Conservation (phyloP, 35 echinoderm and acorn worm genomes). For the Ophioderma brevispina region DNA sequence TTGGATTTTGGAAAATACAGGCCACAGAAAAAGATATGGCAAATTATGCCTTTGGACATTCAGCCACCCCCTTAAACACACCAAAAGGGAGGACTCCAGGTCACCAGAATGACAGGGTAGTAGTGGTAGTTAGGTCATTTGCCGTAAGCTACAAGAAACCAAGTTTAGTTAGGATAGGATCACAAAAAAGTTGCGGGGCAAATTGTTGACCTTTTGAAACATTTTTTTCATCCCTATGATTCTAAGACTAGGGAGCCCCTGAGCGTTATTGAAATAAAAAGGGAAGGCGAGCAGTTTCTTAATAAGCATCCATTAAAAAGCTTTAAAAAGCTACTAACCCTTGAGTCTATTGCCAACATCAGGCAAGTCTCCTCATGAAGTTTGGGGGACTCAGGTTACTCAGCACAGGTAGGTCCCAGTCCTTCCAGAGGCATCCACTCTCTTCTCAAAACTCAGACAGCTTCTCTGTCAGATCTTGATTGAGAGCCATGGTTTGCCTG, state of each 20-base stretch:
- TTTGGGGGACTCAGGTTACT: slow-evolving; percentile 42
- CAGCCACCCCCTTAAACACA: too few relatives aligned
- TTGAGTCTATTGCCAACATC: slow-evolving; percentile 69
- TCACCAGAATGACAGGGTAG: too few relatives aligned
- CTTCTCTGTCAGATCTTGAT: slow-evolving; percentile 74
- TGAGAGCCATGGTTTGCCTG: slow-evolving; percentile 52
- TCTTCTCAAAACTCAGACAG: slow-evolving; percentile 82
- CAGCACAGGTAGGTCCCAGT: slow-evolving; percentile 89
- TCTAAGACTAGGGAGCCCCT: background rate
- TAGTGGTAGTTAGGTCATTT: too few relatives aligned
- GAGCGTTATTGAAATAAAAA: too few relatives aligned
- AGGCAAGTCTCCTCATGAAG: slow-evolving; percentile 71
- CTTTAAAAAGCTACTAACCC: background rate
- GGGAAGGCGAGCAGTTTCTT: background rate
- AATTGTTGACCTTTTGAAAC: background rate
- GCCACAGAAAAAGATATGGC: too few relatives aligned
- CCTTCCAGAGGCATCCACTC: slow-evolving; percentile 81
- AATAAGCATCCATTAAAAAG: background rate
- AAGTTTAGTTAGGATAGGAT: background rate
- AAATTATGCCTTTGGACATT: too few relatives aligned
- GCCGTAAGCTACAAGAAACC: background rate
- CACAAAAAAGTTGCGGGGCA: background rate
- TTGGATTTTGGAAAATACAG: too few relatives aligned
- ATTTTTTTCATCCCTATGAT: background rate
- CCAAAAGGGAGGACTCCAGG: too few relatives aligned